Conservation (phyloP, 2,113 vertebrate species). For the Tiliqua scincoides region DNA sequence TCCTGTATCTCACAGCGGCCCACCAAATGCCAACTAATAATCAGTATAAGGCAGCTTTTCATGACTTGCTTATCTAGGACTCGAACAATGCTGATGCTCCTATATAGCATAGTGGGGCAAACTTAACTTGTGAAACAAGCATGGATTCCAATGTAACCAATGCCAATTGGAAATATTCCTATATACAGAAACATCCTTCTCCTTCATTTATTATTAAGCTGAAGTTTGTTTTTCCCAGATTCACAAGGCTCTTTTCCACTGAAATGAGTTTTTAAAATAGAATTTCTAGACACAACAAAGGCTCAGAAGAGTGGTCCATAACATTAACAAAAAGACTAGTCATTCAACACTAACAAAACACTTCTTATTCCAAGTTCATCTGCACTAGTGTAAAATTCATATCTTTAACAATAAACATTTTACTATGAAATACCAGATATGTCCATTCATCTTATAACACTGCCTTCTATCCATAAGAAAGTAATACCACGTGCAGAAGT, state of each 20-base stretch:
- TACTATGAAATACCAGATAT: not conserved
- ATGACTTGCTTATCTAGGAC: not conserved
- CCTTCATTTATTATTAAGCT: not conserved
- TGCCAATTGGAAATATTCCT: too few relatives aligned
- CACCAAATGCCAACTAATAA: too few relatives aligned
- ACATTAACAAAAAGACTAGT: not conserved
- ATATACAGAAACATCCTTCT: too few relatives aligned
- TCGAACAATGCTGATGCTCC: not conserved
- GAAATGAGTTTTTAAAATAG: not conserved
- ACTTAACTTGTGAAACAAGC: not conserved
- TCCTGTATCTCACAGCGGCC: too few relatives aligned
- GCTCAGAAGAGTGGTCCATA: not conserved
- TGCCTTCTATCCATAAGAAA: slow-evolving; percentile 17
- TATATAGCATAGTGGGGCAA: not conserved
- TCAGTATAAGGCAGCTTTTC: not conserved
- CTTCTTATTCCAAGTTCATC: not conserved
- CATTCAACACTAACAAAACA: not conserved
- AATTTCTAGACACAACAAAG: not conserved
- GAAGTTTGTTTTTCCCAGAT: not conserved
- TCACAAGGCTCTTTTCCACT: not conserved
- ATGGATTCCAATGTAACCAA: not conserved
- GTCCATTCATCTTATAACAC: not conserved
- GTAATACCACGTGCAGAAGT: not conserved
- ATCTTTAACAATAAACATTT: not conserved
- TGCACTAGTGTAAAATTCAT: not conserved